phyloP scores from a whole-genome alignment of 2,888 invertebrate species.

The Aporophyla lueneburgensis region DNA sequence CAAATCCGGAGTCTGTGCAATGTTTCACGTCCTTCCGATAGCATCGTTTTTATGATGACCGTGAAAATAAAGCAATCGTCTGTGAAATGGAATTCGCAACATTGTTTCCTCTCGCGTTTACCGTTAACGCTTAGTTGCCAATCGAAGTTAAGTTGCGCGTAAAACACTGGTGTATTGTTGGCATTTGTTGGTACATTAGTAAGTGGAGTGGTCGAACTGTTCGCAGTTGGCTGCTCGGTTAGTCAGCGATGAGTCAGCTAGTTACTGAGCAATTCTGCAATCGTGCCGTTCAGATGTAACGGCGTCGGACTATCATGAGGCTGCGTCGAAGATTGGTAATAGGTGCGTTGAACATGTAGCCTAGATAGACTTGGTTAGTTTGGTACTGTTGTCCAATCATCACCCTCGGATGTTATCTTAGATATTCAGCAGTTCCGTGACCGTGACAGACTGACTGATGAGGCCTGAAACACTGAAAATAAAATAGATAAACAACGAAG shows the following conservation, averaged over 20 bases:
- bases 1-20: constrained; percentile 5
- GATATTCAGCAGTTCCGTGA: background rate
- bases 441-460: no score
- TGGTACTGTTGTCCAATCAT: constrained; percentile 15
- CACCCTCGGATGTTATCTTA: background rate
- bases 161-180: constrained; percentile 42
- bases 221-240: constrained; percentile 19
- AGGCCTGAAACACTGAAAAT: background rate
- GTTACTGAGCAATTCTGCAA: constrained; percentile 42
- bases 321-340: constrained; percentile 40
- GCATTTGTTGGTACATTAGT: constrained; percentile 39
- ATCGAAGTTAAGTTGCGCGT: constrained; percentile 47
- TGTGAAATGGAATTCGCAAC: constrained; percentile 56
- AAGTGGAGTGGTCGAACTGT: constrained; percentile 11
- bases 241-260: constrained; percentile 56
- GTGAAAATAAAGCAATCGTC: constrained; percentile 50
- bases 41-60: constrained; percentile 33
- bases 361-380: constrained; percentile 13
- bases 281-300: constrained; percentile 48
- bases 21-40: constrained; percentile 15
- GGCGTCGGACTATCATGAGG: constrained; percentile 20
- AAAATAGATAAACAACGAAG: background rate
- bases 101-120: constrained; percentile 36
- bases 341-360: constrained; percentile 29
- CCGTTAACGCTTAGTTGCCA: constrained; percentile 47